Evolutionary conservation across 2,797 vertebrate species (phyloP), one percentile per base, ranked within the genome.

Genomic region (Helostoma temminkii): DNA sequence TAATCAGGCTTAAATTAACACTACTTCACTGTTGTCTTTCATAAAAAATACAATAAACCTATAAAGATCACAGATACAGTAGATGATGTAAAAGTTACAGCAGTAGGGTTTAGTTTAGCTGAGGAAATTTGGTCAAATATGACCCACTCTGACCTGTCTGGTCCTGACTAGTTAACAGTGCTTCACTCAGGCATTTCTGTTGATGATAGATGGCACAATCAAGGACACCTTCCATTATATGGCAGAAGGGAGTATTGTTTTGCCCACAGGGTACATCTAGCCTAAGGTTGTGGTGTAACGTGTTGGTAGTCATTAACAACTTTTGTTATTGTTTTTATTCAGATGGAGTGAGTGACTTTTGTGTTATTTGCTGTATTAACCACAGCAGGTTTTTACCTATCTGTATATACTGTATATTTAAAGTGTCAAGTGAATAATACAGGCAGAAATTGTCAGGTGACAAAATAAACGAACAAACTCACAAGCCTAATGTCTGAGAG

Each of bases 171-270:
- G n/a, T 67, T 67, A 56, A 30, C 5, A 9, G 36, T 26, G 34
- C 53, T 67, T 74, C 43, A 69, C 11, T 61, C 25, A 49, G 71
- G 48, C 56, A 36, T 42, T 36, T 15, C n/a, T 1, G n/a, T 22
- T 67, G 55, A 34, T 37, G 34, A 75, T 55, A 43, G 34, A 47
- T 43, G n/a, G 26, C 43, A 19, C 12, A 37, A 61, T 39, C 18
- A 11, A 43, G 26, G 32, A 39, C 37, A 37, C 11, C 32, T 53
- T 25, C 67, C 30, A 54, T 43, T 28, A 68, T 32, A 50, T 24
- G 3, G 24, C 22, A 34, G 10, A 19, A 47, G 1, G 10, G 21
- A 52, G 24, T 7, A 11, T 10, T 58, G 24, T 47, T 72, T 66
- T 57, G 10, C 53, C 12, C 55, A n/a, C n/a, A n/a, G n/a, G n/a